Evolutionary conservation across 2,888 invertebrate genomes (phyloP).

Genomic region (Ferrisia virgata): DNA sequence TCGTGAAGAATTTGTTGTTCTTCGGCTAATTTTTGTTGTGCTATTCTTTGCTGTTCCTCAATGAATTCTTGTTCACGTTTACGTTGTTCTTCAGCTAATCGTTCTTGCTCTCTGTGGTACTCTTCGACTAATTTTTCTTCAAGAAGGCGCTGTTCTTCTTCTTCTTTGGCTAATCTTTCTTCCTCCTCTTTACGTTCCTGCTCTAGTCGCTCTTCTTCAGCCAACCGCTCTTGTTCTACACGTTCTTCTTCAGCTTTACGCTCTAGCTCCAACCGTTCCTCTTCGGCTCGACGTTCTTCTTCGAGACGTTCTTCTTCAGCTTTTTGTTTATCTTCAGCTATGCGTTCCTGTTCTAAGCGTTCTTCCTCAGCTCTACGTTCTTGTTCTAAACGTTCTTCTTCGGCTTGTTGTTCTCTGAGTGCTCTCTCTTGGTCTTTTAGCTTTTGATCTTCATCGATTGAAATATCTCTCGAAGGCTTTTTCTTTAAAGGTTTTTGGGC

Average conservation of each 20-base stretch:
- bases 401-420: slow-evolving; percentile 20
- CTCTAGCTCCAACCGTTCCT: neutral
- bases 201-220: neutral
- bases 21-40: slow-evolving; percentile 35
- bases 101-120: slow-evolving; percentile 40
- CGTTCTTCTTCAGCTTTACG: slow-evolving; percentile 19
- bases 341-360: neutral
- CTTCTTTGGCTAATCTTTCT: neutral
- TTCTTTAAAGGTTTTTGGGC: neutral
- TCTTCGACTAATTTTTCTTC: slow-evolving; percentile 41
- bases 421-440: neutral
- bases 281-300: slow-evolving; percentile 12
- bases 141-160: slow-evolving; percentile 27
- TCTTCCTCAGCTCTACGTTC: slow-evolving; percentile 32
- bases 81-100: slow-evolving; percentile 16
- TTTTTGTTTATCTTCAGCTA: slow-evolving; percentile 18
- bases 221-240: neutral
- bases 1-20: slow-evolving; percentile 34
- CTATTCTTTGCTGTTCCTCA: slow-evolving; percentile 31
- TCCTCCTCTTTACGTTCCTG: neutral
- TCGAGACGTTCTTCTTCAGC: slow-evolving; percentile 12
- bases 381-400: slow-evolving; percentile 14
- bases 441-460: slow-evolving; percentile 19
- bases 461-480: slow-evolving; percentile 26
- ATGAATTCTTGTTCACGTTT: slow-evolving; percentile 13